Evolutionary conservation across 2,797 vertebrate genomes (phyloP), one percentile per base, ranked within the genome.

Genomic region (Phaenicophaeus curvirostris): DNA sequence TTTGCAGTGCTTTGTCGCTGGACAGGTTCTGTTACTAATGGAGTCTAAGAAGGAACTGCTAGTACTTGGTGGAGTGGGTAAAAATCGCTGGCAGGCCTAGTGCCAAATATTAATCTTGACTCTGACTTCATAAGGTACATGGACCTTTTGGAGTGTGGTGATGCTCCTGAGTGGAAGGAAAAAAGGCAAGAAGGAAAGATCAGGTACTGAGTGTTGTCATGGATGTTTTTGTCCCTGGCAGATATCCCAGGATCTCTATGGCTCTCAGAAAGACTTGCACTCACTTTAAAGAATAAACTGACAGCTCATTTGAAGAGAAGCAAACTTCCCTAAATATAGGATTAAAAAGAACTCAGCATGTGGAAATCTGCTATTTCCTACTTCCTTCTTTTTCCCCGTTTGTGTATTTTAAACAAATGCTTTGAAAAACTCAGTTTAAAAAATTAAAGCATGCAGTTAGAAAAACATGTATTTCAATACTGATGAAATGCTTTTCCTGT

Each of bases 401-500:
- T 44, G 23, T 10, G 9, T 39, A 73, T 81, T 93, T 88, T 75
- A 83, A 95, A 93, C 4, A 27, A 85, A 83, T 30, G 58, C 3
- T 83, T 85, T 58, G 37, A 83, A 89, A 94, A 93, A 77, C 11
- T n/a, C 31, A 17, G 16, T 50, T 44, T 14, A 55, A 88, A 76
- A 87, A 44, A 42, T 11, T 5, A 59, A 84, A 82, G 37, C 24
- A 25, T 41, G 13, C 44, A 58, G 76, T 91, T 63, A 88, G 50
- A 73, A 79, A 90, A 82, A 48, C 37, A 58, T 87, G 57, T 72
- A 65, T 93, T 88, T 94, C 37, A 54, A 31, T 73, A 67, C 41
- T n/a, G 63, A 23, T 88, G 87, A 96, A 92, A 96, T 76, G 63
- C 20, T 74, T 91, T 91, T 89, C 77, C 86, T 76, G 53, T 54